These are phyloP conservation scores for Galerucella pusilla DNA, from an alignment of 2,888 invertebrate species.

Conservation along the genomic window DNA sequence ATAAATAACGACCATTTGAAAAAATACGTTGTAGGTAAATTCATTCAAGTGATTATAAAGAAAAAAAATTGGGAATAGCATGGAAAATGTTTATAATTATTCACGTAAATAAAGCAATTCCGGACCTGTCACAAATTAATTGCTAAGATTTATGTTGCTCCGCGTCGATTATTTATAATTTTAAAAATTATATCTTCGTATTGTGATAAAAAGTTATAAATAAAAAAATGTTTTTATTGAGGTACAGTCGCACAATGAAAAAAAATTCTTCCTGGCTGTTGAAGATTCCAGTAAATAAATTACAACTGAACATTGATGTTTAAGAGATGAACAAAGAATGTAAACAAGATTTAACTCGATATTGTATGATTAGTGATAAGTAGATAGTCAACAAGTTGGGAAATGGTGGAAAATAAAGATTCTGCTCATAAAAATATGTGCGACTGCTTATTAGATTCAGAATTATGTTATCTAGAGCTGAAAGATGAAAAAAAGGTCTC, in stretches of 20 bases:
- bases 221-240: conserved; percentile 20
- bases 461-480: too few relatives aligned
- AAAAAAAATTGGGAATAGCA: neutral
- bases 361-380: neutral
- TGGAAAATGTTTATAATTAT: conserved; percentile 8
- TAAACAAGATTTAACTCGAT: neutral
- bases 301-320: neutral
- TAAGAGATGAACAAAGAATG: neutral
- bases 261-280: neutral
- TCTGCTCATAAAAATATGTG: too few relatives aligned
- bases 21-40: too few relatives aligned
- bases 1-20: too few relatives aligned
- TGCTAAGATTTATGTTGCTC: conserved; percentile 5
- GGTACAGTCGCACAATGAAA: conserved; percentile 2
- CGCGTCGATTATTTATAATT: neutral
- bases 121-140: neutral
- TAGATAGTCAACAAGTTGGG: too few relatives aligned
- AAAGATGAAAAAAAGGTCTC: too few relatives aligned
- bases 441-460: too few relatives aligned
- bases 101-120: neutral
- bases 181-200: conserved; percentile 9
- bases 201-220: conserved; percentile 25
- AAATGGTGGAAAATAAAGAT: neutral
- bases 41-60: too few relatives aligned
- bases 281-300: neutral